Evolutionary conservation across 2,797 vertebrate species (phyloP).

Genomic region (Fistularia commersonii): DNA sequence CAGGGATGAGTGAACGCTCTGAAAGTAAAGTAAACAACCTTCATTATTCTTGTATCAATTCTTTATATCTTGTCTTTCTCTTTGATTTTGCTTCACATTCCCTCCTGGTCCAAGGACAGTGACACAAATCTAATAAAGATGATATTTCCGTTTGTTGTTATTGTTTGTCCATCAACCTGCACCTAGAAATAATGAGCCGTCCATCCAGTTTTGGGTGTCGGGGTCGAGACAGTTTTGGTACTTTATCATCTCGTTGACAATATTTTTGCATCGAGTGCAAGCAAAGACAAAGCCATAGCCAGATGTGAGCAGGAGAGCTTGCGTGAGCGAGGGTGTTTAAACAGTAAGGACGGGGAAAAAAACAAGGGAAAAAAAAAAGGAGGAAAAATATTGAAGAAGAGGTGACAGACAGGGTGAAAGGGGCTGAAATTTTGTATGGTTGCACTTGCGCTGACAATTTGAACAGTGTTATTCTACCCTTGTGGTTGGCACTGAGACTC

Average conservation of each 20-base stretch:
- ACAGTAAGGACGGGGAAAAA: slow-evolving; percentile 1
- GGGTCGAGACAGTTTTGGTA: slow-evolving; percentile 40
- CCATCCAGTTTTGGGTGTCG: slow-evolving; percentile 48
- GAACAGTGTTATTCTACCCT: not conserved
- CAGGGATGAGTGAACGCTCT: slow-evolving; percentile 16
- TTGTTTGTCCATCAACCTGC: slow-evolving; percentile 23
- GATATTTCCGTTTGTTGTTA: not conserved
- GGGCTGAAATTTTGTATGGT: no score
- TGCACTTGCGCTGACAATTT: not conserved
- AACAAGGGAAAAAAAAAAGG: not conserved
- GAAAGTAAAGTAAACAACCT: slow-evolving; percentile 14
- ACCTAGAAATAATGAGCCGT: slow-evolving; percentile 31
- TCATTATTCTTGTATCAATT: slow-evolving; percentile 9
- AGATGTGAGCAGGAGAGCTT: slow-evolving; percentile 14
- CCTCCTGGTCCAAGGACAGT: no score
- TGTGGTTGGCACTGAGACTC: not conserved
- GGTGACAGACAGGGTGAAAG: not conserved
- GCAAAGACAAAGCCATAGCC: slow-evolving; percentile 24
- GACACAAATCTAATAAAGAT: no score
- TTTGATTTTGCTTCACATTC: not conserved
- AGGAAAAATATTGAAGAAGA: not conserved
- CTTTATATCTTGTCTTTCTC: not conserved
- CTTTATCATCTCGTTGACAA: slow-evolving; percentile 34
- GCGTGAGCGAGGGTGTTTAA: slow-evolving; percentile 17
- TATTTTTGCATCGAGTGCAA: slow-evolving; percentile 33